Percentiles rank a stretch among this genome's conserved stretches.
These are phyloP conservation scores for Scaptomyza flava DNA, from an alignment of 2,888 invertebrate species.

Conservation along the genomic window DNA sequence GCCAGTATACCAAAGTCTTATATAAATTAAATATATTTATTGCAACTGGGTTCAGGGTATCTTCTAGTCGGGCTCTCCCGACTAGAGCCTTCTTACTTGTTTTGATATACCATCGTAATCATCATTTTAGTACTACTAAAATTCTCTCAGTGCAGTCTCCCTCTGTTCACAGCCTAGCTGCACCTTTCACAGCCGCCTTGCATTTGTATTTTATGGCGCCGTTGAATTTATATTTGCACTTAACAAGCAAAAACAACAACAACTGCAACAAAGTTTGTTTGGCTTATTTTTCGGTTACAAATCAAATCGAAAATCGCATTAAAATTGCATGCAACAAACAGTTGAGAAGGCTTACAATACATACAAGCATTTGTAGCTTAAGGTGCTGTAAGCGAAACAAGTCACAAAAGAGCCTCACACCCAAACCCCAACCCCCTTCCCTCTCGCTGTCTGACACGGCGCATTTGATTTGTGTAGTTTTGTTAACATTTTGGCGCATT, in stretches of 20 bases:
- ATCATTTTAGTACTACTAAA: neutral
- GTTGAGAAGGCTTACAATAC: slow-evolving; percentile 11
- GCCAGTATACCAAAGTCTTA: too few relatives aligned
- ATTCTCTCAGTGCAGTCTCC: slow-evolving; percentile 6
- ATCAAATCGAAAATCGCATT: slow-evolving; percentile 78
- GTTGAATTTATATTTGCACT: slow-evolving; percentile 77
- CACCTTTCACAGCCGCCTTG: slow-evolving; percentile 15
- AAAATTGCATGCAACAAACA: slow-evolving; percentile 72
- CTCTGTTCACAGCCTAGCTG: neutral
- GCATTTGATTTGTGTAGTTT: neutral
- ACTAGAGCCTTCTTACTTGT: too few relatives aligned
- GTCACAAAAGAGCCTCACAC: neutral
- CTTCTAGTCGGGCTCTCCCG: too few relatives aligned
- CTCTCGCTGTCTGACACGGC: slow-evolving; percentile 31
- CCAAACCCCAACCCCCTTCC: neutral
- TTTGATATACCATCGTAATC: neutral
- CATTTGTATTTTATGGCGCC: slow-evolving; percentile 65
- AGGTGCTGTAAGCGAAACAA: slow-evolving; percentile 15
- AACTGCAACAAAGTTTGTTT: slow-evolving; percentile 62
- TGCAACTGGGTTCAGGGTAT: too few relatives aligned
- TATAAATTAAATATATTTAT: too few relatives aligned
- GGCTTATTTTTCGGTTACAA: slow-evolving; percentile 76
- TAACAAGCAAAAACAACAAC: slow-evolving; percentile 54
- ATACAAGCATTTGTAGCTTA: neutral
- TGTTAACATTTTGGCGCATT: slow-evolving; percentile 30